Conservation (phyloP, 2,113 vertebrate species). For the Serranochromis macrocephalus region DNA sequence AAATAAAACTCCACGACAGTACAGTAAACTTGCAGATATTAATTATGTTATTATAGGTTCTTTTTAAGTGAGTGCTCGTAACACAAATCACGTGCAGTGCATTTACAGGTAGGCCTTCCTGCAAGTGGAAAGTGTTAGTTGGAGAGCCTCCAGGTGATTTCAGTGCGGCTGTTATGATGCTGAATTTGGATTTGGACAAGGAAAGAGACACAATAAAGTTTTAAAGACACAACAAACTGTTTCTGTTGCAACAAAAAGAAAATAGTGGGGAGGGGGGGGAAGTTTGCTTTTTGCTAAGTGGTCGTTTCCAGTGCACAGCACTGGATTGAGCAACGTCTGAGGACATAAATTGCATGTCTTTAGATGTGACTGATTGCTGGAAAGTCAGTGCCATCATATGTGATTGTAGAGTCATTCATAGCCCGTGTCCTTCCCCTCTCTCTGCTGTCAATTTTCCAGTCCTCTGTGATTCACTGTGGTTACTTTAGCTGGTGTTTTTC, state of each 20-base stretch:
- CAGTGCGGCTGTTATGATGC: not conserved
- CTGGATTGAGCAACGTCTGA: not conserved
- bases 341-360: not conserved
- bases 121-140: not conserved
- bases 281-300: not conserved
- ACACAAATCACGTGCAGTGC: not conserved
- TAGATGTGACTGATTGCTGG: not conserved
- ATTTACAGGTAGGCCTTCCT: not conserved
- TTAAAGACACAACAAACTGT: not conserved
- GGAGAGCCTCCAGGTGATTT: not conserved
- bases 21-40: not conserved
- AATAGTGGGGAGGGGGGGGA: not conserved
- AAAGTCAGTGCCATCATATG: constrained; percentile 7
- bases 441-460: not conserved
- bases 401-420: not conserved
- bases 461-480: constrained; percentile 18
- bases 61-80: not conserved
- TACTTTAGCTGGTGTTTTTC: not conserved
- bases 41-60: not conserved
- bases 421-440: not conserved
- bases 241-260: not conserved
- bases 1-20: not conserved
- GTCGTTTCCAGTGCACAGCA: not conserved
- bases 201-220: not conserved
- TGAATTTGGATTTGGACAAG: not conserved